These are phyloP conservation scores for Desoria tigrina DNA, from an alignment of 2,888 invertebrate species.

Conservation along the genomic window DNA sequence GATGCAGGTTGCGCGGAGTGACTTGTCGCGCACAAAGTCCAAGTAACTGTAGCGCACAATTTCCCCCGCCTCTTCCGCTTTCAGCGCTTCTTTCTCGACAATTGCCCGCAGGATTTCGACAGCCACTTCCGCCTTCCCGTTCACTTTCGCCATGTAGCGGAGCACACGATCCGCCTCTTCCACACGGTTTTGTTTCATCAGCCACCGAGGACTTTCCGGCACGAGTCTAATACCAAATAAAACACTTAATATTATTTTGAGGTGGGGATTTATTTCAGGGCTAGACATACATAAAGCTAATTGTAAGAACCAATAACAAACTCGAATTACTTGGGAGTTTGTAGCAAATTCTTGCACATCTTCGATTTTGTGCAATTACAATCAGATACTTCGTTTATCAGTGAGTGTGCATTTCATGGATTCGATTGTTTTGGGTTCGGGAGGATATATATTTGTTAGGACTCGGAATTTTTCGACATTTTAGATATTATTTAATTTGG, in stretches of 20 bases:
- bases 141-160: conserved; percentile 19
- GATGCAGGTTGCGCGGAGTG: conserved; percentile 33
- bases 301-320: too few relatives aligned
- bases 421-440: too few relatives aligned
- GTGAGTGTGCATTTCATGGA: too few relatives aligned
- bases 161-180: conserved; percentile 30
- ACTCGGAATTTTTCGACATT: too few relatives aligned
- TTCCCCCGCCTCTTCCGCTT: neutral
- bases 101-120: conserved; percentile 21
- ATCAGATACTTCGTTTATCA: too few relatives aligned
- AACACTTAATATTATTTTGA: too few relatives aligned
- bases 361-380: too few relatives aligned
- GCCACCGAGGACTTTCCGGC: conserved; percentile 48
- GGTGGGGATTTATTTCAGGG: too few relatives aligned
- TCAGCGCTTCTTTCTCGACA: conserved; percentile 1
- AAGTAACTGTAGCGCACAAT: conserved; percentile 23
- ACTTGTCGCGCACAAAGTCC: conserved; percentile 30
- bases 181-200: conserved; percentile 31
- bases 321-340: too few relatives aligned
- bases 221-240: conserved; percentile 25
- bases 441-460: too few relatives aligned
- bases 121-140: conserved; percentile 1
- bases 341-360: neutral
- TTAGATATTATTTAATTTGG: too few relatives aligned
- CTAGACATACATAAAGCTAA: too few relatives aligned